Conservation (phyloP, 1,140 invertebrate genomes). For the Helicoverpa armigera region DNA sequence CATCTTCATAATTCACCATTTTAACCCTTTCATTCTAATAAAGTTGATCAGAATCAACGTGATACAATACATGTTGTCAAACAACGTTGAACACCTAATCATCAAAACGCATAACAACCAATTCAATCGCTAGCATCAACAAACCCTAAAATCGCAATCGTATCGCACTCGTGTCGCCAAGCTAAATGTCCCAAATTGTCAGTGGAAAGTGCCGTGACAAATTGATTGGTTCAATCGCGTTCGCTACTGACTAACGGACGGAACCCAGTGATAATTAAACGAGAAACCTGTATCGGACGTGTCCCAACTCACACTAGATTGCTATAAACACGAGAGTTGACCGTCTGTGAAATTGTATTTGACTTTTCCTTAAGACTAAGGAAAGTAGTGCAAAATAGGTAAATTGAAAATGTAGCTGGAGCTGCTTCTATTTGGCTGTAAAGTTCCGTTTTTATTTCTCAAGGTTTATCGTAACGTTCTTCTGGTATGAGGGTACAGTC, state of each 20-base stretch:
- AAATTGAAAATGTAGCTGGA: conserved; percentile 46
- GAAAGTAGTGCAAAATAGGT: conserved; percentile 48
- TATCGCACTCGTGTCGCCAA: conserved; percentile 34
- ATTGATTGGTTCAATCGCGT: conserved; percentile 62
- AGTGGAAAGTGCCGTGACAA: conserved; percentile 54
- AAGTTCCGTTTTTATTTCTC: conserved; percentile 31
- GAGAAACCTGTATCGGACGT: conserved; percentile 44
- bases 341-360: conserved; percentile 50
- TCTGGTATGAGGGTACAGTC: conserved; percentile 7
- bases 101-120: not conserved
- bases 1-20: no score
- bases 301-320: conserved; percentile 42
- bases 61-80: no score
- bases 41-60: no score
- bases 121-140: not conserved
- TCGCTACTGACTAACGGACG: conserved; percentile 60
- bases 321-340: conserved; percentile 43
- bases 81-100: not conserved
- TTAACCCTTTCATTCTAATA: no score
- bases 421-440: conserved; percentile 27
- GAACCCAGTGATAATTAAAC: conserved; percentile 59
- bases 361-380: conserved; percentile 46
- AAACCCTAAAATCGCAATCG: conserved; percentile 28
- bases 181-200: conserved; percentile 52
- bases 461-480: conserved; percentile 23